A percentile compares a stretch with the other conserved stretches of the same genome.
These are phyloP conservation scores for Proctacanthus coquilletti DNA, from an alignment of 1,140 invertebrate species.

Conservation along the genomic window DNA sequence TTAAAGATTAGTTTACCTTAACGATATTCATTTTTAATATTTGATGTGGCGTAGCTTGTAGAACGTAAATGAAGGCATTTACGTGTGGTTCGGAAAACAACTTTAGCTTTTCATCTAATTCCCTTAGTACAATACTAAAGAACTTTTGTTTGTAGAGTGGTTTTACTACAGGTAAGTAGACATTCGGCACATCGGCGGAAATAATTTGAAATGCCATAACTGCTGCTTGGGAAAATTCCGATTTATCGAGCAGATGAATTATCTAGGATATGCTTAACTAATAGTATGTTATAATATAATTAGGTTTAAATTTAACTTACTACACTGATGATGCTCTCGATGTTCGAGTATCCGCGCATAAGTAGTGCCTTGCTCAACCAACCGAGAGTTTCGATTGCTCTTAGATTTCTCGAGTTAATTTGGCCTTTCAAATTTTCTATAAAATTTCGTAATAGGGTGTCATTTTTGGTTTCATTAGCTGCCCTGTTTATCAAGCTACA, in stretches of 20 bases:
- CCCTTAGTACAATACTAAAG: conserved; percentile 37
- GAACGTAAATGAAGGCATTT: conserved; percentile 42
- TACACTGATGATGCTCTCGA: conserved; percentile 20
- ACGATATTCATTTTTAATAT: conserved; percentile 43
- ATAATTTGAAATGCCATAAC: conserved; percentile 23
- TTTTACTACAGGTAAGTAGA: conserved; percentile 24
- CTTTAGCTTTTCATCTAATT: conserved; percentile 26
- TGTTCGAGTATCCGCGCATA: conserved; percentile 19
- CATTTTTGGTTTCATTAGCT: conserved; percentile 13
- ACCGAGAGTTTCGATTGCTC: conserved; percentile 19
- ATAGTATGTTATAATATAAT: conserved; percentile 1
- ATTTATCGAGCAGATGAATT: conserved; percentile 23
- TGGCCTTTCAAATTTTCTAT: conserved; percentile 12
- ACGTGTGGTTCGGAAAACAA: conserved; percentile 39
- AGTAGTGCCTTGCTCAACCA: conserved; percentile 25
- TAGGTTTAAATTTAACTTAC: conserved; percentile 12
- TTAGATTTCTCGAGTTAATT: conserved; percentile 18
- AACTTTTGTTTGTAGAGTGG: conserved; percentile 44
- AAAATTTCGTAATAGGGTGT: conserved; percentile 12
- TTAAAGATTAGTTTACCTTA: conserved; percentile 31
- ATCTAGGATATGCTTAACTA: conserved; percentile 11
- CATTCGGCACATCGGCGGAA: conserved; percentile 19
- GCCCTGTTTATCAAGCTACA: conserved; percentile 27
- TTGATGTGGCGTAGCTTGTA: conserved; percentile 41
- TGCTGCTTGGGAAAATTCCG: conserved; percentile 15